phyloP scores from a whole-genome alignment of 2,888 invertebrate genomes.

The Plebejus melissa region DNA sequence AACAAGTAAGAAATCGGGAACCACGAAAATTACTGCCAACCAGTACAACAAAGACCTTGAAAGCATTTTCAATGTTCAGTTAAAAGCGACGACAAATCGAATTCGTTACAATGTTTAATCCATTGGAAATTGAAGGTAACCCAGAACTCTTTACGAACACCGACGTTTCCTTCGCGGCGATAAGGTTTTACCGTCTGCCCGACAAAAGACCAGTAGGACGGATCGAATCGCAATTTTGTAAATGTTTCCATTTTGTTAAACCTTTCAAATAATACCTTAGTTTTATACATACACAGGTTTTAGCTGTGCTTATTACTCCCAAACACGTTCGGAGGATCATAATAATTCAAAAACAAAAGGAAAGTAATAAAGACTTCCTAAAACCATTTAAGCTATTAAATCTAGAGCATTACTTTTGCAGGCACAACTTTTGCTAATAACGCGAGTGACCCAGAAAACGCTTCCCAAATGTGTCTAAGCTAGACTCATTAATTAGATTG shows the following conservation, averaged over 20 bases:
- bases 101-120: constrained; percentile 20
- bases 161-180: constrained; percentile 21
- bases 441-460: neutral
- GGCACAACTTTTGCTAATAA: constrained; percentile 2
- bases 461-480: constrained; percentile 7
- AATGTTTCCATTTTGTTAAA: constrained; percentile 8
- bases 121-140: constrained; percentile 18
- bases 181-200: constrained; percentile 2
- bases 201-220: constrained; percentile 14
- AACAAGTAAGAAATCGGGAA: neutral
- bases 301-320: neutral
- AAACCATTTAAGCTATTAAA: neutral
- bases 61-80: constrained; percentile 17
- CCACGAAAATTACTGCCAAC: constrained; percentile 14
- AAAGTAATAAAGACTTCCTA: neutral
- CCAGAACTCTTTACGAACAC: constrained; percentile 20
- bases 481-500: constrained; percentile 4
- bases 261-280: neutral
- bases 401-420: constrained; percentile 9
- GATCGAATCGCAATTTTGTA: constrained; percentile 7
- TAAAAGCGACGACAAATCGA: constrained; percentile 24
- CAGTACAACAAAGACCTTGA: neutral
- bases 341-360: neutral
- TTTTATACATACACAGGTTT: neutral
- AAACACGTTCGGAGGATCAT: neutral